Evolutionary conservation across 2,797 vertebrate species (phyloP).

Genomic region (Champsocephalus gunnari): DNA sequence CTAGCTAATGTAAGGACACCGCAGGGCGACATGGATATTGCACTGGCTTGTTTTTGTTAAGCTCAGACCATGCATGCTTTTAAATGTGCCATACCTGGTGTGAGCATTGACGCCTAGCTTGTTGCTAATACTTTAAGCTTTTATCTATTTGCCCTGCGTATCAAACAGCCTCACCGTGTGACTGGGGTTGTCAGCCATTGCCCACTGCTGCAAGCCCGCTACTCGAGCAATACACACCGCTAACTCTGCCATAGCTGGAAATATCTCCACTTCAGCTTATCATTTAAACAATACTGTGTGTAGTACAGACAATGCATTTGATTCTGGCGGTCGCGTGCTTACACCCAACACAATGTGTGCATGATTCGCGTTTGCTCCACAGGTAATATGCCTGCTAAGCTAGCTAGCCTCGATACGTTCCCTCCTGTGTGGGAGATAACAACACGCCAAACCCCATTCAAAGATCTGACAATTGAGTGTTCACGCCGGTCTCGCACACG

Average conservation of each 20-base stretch:
- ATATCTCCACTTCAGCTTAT: not conserved
- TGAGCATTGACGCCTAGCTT: constrained; percentile 40
- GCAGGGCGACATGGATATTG: constrained; percentile 27
- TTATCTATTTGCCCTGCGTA: constrained; percentile 58
- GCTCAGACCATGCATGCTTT: not conserved
- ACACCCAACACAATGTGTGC: constrained; percentile 2
- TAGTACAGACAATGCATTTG: not conserved
- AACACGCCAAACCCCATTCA: constrained; percentile 49
- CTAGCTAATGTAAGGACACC: constrained; percentile 55
- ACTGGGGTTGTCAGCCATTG: constrained; percentile 63
- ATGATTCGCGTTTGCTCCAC: constrained; percentile 41
- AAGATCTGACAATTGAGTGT: constrained; percentile 38
- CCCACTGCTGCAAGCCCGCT: constrained; percentile 42
- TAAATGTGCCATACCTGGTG: constrained; percentile 9
- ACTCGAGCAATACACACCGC: constrained; percentile 13
- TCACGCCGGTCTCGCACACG: not conserved
- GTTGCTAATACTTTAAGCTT: constrained; percentile 63
- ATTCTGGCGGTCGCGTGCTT: not conserved
- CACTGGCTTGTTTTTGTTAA: constrained; percentile 21
- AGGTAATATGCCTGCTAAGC: constrained; percentile 64
- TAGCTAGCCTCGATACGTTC: constrained; percentile 49
- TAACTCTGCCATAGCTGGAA: not conserved
- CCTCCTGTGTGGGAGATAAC: constrained; percentile 15
- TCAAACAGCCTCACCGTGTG: constrained; percentile 43
- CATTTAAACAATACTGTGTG: not conserved